Base-by-base conservation (phyloP, 1,140 invertebrate species). In the Rhopalosiphum maidis region DNA sequence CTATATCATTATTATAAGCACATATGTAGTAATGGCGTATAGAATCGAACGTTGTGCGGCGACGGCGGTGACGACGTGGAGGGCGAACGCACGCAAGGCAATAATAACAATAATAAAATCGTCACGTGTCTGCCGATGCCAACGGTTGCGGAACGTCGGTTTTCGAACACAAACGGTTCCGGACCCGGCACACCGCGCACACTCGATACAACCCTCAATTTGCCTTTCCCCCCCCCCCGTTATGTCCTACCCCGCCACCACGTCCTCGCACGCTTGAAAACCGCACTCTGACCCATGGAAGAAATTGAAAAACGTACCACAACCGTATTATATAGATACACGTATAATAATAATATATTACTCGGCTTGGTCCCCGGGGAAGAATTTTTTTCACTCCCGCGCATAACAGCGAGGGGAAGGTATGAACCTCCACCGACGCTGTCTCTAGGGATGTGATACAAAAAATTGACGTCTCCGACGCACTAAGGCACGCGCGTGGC, bases 101-200 rank as follows among this genome's bases (percentile, higher is more conserved):
- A 68, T 90, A 90, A 90, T 55, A 60, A 60, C 23, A 82, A 91
- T 48, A 83, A 93, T 85, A 83, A 86, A 92, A 92, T 82, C 82
- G 91, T 93, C 91, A 92, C 91, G 91, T 92, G 91, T 46, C 91
- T 46, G 91, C 46, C 77, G 91, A 89, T 55, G 88, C 88, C 48
- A 55, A 82, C 77, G 43, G 91, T 92, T 22, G n/a, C 91, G 91
- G 91, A 93, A 93, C 91, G 91, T 83, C 91, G 91, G 91, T 93
- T 93, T 86, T 93, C 91, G 77, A 86, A 86, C 35, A 93, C 91
- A 41, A 54, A 86, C 91, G n/a, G 91, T 93, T 86, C 82, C 82
- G 91, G 91, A 54, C 46, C 37, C 54, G 37, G 48, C 54, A 60
- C 89, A 60, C 88, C 55, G 43, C 91, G 43, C 77, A 83, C 51